Conservation (phyloP, 2,113 vertebrate genomes). For the Lepidothrix coronata region DNA sequence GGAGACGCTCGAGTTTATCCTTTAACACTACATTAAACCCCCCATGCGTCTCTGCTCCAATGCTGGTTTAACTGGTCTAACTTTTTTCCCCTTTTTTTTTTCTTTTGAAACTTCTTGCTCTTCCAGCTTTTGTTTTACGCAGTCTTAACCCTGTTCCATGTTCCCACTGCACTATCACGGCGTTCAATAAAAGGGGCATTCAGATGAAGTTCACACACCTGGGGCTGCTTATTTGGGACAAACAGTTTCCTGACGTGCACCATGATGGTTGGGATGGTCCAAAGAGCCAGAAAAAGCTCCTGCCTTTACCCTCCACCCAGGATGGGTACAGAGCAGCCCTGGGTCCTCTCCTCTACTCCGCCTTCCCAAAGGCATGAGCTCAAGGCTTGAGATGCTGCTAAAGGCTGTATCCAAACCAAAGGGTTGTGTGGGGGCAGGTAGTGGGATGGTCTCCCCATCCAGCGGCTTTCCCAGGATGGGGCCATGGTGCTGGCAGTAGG, state of each 20-base stretch:
- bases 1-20: slow-evolving; percentile 9
- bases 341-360: neutral
- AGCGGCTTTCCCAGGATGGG: neutral
- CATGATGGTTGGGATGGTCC: neutral
- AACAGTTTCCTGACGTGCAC: neutral
- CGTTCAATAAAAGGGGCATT: slow-evolving; percentile 69
- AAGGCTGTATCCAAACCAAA: neutral
- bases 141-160: slow-evolving; percentile 67
- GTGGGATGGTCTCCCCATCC: fast-evolving
- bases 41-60: neutral
- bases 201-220: slow-evolving; percentile 31
- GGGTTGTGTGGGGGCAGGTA: neutral
- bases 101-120: slow-evolving; percentile 47
- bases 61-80: slow-evolving; percentile 41
- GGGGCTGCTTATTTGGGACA: slow-evolving; percentile 32
- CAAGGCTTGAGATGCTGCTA: fast-evolving
- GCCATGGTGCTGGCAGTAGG: fast-evolving
- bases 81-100: neutral
- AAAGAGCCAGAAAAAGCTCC: neutral
- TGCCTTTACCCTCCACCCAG: fast-evolving
- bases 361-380: neutral
- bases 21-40: slow-evolving; percentile 51
- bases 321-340: fast-evolving
- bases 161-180: slow-evolving; percentile 60
- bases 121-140: slow-evolving; percentile 64